phyloP scores from a whole-genome alignment of 2,888 invertebrate genomes.

The Thymelicus acteon region DNA sequence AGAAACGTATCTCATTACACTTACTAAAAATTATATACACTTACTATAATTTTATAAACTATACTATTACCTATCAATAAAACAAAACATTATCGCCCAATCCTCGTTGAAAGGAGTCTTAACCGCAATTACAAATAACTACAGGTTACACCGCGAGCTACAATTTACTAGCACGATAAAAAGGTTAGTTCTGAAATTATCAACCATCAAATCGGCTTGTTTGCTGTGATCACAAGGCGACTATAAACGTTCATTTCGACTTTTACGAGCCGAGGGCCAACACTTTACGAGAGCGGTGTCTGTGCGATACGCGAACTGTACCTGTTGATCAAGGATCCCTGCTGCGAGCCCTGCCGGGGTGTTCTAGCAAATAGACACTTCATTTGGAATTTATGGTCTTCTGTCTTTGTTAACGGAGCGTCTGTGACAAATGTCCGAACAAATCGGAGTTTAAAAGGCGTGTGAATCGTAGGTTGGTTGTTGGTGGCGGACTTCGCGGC shows the following conservation, averaged over 20 bases:
- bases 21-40: too few species aligned
- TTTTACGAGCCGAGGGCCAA: constrained; percentile 38
- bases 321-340: constrained; percentile 21
- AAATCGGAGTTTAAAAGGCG: constrained; percentile 30
- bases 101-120: background rate
- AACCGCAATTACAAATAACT: constrained; percentile 10
- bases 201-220: constrained; percentile 14
- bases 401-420: constrained; percentile 55
- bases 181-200: constrained; percentile 12
- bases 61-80: background rate
- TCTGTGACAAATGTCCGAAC: constrained; percentile 56
- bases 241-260: constrained; percentile 25
- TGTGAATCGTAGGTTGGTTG: constrained; percentile 6
- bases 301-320: constrained; percentile 23
- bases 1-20: too few species aligned
- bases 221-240: constrained; percentile 12
- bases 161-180: constrained; percentile 10
- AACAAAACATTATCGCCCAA: background rate
- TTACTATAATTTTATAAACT: background rate
- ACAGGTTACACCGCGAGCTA: background rate
- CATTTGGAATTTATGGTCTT: constrained; percentile 65
- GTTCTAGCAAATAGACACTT: constrained; percentile 56
- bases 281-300: constrained; percentile 36
- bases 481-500: background rate
- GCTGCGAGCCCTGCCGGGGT: constrained; percentile 51